These are phyloP conservation scores for Sphecodes monilicornis DNA, from an alignment of 2,888 invertebrate genomes.

Conservation along the genomic window DNA sequence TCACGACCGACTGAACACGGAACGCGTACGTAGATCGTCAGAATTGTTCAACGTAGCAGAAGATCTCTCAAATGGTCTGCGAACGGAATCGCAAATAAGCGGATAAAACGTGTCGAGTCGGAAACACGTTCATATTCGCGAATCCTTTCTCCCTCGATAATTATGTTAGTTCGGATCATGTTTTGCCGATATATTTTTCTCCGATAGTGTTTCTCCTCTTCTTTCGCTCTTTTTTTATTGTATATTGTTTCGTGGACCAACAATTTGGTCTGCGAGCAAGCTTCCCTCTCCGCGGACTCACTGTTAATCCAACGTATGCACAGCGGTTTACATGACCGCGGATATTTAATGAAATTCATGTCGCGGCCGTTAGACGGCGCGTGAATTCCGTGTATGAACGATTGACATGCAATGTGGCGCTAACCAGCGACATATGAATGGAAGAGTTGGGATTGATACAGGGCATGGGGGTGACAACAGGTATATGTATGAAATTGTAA, in stretches of 20 bases:
- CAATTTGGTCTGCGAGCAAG: slow-evolving; percentile 21
- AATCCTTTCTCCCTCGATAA: slow-evolving; percentile 29
- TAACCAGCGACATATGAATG: slow-evolving; percentile 40
- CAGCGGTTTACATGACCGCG: slow-evolving; percentile 34
- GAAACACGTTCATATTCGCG: slow-evolving; percentile 23
- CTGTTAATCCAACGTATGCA: slow-evolving; percentile 46
- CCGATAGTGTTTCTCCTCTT: not conserved
- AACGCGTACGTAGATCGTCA: slow-evolving; percentile 16
- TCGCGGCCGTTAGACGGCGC: slow-evolving; percentile 49
- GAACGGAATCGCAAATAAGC: slow-evolving; percentile 41
- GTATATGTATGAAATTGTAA: not conserved
- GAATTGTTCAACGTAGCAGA: slow-evolving; percentile 24
- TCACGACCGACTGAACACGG: not conserved
- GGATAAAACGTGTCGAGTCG: slow-evolving; percentile 38
- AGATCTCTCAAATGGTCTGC: slow-evolving; percentile 37
- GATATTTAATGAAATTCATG: slow-evolving; percentile 71
- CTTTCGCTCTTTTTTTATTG: slow-evolving; percentile 10
- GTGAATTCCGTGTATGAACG: slow-evolving; percentile 60
- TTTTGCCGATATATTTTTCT: slow-evolving; percentile 57
- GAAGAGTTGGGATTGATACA: slow-evolving; percentile 24
- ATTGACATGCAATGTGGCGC: slow-evolving; percentile 47
- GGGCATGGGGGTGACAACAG: not conserved
- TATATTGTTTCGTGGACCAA: slow-evolving; percentile 27
- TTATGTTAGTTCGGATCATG: slow-evolving; percentile 42
- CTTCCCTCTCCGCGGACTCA: not conserved